Evolutionary conservation across 2,797 vertebrate genomes (phyloP), one percentile per base, ranked within the genome.

Genomic region (Pygocentrus nattereri): DNA sequence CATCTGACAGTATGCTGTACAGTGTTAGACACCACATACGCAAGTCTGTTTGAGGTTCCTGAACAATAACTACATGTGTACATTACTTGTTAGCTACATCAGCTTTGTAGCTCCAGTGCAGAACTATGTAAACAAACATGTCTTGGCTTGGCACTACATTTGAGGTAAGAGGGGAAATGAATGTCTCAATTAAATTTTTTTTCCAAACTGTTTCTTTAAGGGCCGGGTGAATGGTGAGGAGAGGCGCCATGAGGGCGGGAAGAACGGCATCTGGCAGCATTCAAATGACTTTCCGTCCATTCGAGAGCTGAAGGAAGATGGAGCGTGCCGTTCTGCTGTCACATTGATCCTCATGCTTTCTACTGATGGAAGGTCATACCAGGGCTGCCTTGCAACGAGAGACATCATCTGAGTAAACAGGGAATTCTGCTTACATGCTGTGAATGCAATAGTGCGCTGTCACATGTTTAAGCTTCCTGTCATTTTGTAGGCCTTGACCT

Each of bases 301-400:
- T 50, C 44, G 27, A 23, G 25, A 61, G 25, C 34, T 30, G 47
- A 19, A 44, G 71, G 30, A 71, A 76, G 59, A 83, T 74, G 34
- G 27, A 73, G 74, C 44, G 65, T n/a, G 52, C 52, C 30, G 25
- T 70, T 70, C 67, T 69, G 56, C 67, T 79, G 78, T 79, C 44
- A 62, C 44, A 19, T 15, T 11, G 58, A 61, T 61, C n/a, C 58
- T 61, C 58, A 27, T 61, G 58, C 25, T 27, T 15, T 10, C 58
- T 11, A 27, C 58, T 61, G 58, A 61, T 23, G 12, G 23, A 61
- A 5, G 56, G 47, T 62, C 70, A 78, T 52, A 62, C 13, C 30
- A 47, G 58, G 58, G 70, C 77, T 64, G 68, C 25, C 27, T 70
- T 25, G 19, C 49, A 41, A 11, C 15, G 41, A 59, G 34, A 70